Base-by-base conservation (phyloP, 2,888 invertebrate species). In the Cephus spinipes region DNA sequence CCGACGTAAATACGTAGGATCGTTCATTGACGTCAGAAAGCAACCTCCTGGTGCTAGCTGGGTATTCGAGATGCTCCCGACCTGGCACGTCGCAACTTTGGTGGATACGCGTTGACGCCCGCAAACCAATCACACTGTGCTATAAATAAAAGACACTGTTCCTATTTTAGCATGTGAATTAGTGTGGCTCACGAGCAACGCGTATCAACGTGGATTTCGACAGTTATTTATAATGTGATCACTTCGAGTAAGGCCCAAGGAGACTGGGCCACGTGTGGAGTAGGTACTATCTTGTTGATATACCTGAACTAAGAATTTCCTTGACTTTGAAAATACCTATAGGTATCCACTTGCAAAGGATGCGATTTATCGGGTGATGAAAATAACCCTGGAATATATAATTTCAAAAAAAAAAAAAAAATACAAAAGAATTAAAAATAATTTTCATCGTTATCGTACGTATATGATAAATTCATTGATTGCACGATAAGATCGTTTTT, bases 101-200 rank as follows among this genome's bases (percentile, higher is more conserved):
- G 71, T 31, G 31, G 71, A 71, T 71, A 71, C 71, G 71, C 71
- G 31, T 31, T 71, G 71, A 71, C 71, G 71, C 32, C 15, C 71
- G 71, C 71, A 31, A 83, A 86, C 85, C 85, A 85, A 86, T 85
- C 84, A 82, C 79, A 80, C 78, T 81, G 81, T 55, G 74, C 81
- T 88, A 88, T 88, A 88, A 87, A 88, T 88, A 88, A 87, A 84
- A 80, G 84, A 83, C 83, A 85, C 81, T 80, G 86, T 79, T 86
- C 87, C 87, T 87, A 87, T 87, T 88, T 87, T 88, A 88, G 87
- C 85, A 82, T 82, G 84, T 81, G 80, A 88, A 88, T 87, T 86
- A 88, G 88, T 88, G 88, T 88, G 86, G 88, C 87, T 86, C 87
- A 86, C 85, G 81, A 82, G 79, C 84, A 84, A 83, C 85, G 85